These are phyloP conservation scores for Ennomos fuscantarius DNA, from an alignment of 2,888 invertebrate genomes.

Conservation along the genomic window DNA sequence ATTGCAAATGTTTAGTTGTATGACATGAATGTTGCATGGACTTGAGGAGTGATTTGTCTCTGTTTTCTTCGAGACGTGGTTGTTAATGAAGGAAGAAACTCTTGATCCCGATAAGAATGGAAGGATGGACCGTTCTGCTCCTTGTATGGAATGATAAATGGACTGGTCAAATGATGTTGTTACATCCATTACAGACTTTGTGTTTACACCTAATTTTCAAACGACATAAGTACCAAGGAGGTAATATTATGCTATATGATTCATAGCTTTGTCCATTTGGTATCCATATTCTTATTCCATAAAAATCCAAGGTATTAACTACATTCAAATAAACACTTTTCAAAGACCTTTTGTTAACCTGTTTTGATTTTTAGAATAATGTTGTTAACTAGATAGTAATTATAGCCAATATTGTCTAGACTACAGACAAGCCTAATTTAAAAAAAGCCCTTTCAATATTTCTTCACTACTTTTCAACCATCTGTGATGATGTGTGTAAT, in stretches of 20 bases:
- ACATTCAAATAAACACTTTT: too few species aligned
- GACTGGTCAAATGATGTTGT: slow-evolving; percentile 1
- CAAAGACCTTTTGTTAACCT: too few species aligned
- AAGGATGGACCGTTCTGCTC: slow-evolving; percentile 18
- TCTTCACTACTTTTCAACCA: too few species aligned
- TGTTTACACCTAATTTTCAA: background rate
- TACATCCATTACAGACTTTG: background rate
- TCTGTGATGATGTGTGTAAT: too few species aligned
- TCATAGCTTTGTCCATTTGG: too few species aligned
- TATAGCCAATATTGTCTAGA: too few species aligned
- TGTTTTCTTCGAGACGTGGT: slow-evolving; percentile 24
- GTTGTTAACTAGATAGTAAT: too few species aligned
- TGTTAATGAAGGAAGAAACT: slow-evolving; percentile 37
- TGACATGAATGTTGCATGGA: slow-evolving; percentile 16
- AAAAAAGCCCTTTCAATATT: too few species aligned
- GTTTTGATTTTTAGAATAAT: too few species aligned
- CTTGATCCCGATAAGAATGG: slow-evolving; percentile 32
- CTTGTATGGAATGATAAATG: slow-evolving; percentile 28
- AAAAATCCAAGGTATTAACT: too few species aligned
- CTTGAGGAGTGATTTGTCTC: slow-evolving; percentile 30
- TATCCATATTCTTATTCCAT: too few species aligned
- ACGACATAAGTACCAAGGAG: background rate
- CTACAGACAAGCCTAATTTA: background rate
- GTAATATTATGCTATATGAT: background rate
- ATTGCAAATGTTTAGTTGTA: slow-evolving; percentile 29